Conservation (phyloP, 2,113 vertebrate genomes). For the Hemicordylus capensis region DNA sequence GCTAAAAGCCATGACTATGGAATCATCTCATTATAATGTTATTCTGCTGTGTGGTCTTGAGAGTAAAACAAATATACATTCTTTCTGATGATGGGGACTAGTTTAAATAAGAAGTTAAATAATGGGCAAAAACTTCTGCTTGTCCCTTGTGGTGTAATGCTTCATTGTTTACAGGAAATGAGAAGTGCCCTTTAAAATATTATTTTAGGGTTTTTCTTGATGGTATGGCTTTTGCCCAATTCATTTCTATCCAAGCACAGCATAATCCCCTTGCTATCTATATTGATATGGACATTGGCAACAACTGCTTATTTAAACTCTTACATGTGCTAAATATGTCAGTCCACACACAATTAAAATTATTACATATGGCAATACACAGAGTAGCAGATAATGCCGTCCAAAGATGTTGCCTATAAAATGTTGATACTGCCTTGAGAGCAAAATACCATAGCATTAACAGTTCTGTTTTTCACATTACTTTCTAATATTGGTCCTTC, state of each 20-base stretch:
- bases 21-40: neutral
- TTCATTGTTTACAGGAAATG: conserved; percentile 28
- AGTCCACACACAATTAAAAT: conserved; percentile 2
- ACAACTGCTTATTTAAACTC: neutral
- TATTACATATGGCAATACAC: neutral
- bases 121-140: conserved; percentile 19
- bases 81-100: neutral
- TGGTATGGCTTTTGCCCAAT: neutral
- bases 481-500: conserved; percentile 12
- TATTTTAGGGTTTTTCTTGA: conserved; percentile 41
- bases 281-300: neutral
- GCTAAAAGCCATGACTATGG: neutral
- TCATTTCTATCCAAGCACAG: neutral
- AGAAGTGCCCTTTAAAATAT: conserved; percentile 27
- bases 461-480: conserved; percentile 30
- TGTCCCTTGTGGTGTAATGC: conserved; percentile 32
- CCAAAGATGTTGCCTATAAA: neutral
- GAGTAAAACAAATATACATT: conserved; percentile 39
- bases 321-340: neutral
- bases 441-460: neutral
- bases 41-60: neutral
- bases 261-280: neutral
- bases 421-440: neutral
- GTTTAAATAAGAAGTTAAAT: conserved; percentile 37
- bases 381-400: neutral